Evolutionary conservation across 2,888 invertebrate species (phyloP).

Genomic region (Chymomyza fuscimana): DNA sequence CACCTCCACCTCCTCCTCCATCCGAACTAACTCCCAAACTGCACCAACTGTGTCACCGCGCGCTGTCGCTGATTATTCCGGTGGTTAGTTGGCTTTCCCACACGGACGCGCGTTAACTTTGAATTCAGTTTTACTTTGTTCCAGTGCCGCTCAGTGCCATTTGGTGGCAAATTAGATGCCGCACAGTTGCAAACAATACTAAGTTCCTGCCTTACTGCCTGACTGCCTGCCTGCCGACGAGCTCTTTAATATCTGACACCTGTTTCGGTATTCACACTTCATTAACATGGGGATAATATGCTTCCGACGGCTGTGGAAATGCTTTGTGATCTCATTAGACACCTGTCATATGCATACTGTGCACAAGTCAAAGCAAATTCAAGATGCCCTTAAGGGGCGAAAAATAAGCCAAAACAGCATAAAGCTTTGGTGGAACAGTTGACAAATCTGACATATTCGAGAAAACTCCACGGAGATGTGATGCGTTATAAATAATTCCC

Average conservation of each 20-base stretch:
- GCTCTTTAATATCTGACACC: constrained; percentile 54
- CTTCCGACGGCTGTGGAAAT: neutral
- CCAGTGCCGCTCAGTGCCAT: neutral
- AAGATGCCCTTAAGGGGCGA: neutral
- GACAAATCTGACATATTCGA: neutral
- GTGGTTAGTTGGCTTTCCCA: constrained; percentile 28
- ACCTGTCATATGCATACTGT: constrained; percentile 6
- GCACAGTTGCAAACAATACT: neutral
- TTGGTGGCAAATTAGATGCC: neutral
- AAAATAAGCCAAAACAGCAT: neutral
- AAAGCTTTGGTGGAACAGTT: too few species aligned
- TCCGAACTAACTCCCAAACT: neutral
- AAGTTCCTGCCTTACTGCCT: neutral
- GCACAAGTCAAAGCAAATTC: neutral
- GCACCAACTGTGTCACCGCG: neutral
- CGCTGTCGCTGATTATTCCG: constrained; percentile 38
- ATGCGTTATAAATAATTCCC: too few species aligned
- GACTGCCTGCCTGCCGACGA: neutral
- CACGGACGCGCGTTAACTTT: neutral
- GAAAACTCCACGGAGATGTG: neutral
- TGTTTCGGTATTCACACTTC: constrained; percentile 48
- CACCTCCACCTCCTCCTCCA: neutral
- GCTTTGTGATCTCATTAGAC: constrained; percentile 3
- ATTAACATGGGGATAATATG: constrained; percentile 1
- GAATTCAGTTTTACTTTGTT: neutral